A percentile compares a stretch with the other conserved stretches of the same genome.
Evolutionary conservation across 2,888 invertebrate species (phyloP).

Genomic region (Deilephila porcellus): DNA sequence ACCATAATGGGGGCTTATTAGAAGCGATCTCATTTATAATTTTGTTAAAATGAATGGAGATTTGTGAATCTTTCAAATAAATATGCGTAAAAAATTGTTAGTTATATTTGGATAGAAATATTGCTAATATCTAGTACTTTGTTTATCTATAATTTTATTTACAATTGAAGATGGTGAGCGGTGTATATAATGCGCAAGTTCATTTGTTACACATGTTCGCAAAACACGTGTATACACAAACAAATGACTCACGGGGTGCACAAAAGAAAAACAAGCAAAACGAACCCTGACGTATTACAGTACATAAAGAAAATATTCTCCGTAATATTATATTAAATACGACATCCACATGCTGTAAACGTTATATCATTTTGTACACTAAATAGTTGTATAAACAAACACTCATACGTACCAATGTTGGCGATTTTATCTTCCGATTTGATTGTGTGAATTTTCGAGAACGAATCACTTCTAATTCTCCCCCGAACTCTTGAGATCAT

Average conservation of each 20-base stretch:
- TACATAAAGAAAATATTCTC: neutral
- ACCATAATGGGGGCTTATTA: too few species aligned
- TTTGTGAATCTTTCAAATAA: too few species aligned
- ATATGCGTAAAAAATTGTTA: too few species aligned
- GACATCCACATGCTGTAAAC: neutral
- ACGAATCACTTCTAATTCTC: slow-evolving; percentile 86
- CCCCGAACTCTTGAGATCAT: slow-evolving; percentile 89
- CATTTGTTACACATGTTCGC: slow-evolving; percentile 15
- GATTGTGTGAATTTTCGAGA: slow-evolving; percentile 86
- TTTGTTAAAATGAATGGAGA: too few species aligned
- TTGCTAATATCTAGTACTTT: too few species aligned
- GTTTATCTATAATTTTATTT: too few species aligned
- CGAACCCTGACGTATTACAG: neutral
- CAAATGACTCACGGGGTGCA: slow-evolving; percentile 31
- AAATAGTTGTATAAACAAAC: neutral
- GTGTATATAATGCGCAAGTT: neutral
- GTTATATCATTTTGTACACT: neutral
- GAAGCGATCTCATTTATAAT: too few species aligned
- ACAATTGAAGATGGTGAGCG: too few species aligned
- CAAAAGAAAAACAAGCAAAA: slow-evolving; percentile 23
- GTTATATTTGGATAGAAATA: too few species aligned
- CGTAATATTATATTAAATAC: neutral
- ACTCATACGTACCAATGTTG: slow-evolving; percentile 84
- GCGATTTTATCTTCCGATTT: slow-evolving; percentile 88
- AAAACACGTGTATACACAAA: slow-evolving; percentile 31